Evolutionary conservation across 2,113 vertebrate genomes (phyloP), one percentile per base, ranked within the genome.

Genomic region (Lipotes vexillifer): DNA sequence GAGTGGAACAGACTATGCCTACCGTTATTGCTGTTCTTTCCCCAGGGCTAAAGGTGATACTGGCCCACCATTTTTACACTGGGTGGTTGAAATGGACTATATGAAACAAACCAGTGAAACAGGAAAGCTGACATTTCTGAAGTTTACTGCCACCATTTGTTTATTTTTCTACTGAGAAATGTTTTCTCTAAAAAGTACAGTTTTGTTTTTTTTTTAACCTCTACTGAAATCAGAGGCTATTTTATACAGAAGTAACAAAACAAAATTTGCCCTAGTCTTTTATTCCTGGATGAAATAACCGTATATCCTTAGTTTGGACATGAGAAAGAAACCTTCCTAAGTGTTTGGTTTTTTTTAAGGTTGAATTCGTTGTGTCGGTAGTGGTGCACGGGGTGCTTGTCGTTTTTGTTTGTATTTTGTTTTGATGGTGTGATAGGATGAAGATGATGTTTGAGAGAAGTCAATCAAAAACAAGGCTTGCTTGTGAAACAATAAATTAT

Each of bases 111-210:
- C 59, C 52, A 68, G 21, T 78, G 18, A 96, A 96, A n/a, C 20
- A 66, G 65, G 38, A 95, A 95, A 85, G 65, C 13, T 80, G 71
- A 7, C 57, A 80, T 71, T 66, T 82, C 33, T 85, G 17, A 92
- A 88, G 52, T 69, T 88, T 84, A 92, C 36, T 78, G 27, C 55
- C 38, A 41, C 80, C 21, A 29, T 94, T 74, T 29, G 74, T 29
- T 85, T 93, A 46, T 86, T 90, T 92, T 86, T 81, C 17, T 90
- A 57, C 27, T 78, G 44, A 86, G 90, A 89, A 96, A 41, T 75
- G 2, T 93, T 87, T 81, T 13, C 27, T 57, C 25, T 63, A 46
- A 78, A 65, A 89, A 69, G 2, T 81, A 27, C 44, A 84, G 55
- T 71, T 61, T 61, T 25, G 27, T 86, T 25, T 78, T 55, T 95